These are phyloP conservation scores for Temnothorax curvispinosus DNA, from an alignment of 1,140 invertebrate species.

Conservation along the genomic window DNA sequence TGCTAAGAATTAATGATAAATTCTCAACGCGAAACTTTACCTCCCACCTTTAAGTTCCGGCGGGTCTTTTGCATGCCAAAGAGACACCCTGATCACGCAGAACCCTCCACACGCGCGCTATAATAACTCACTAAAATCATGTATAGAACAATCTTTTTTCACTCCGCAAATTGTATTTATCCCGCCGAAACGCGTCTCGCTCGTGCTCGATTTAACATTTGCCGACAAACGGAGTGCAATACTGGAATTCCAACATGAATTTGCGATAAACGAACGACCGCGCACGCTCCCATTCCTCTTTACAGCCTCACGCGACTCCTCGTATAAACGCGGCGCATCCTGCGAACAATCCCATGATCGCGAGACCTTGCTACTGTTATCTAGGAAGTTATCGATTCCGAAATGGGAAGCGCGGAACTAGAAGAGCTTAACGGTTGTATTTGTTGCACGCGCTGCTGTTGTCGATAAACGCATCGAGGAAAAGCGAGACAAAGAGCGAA, in stretches of 20 bases:
- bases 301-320: conserved; percentile 28
- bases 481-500: conserved; percentile 13
- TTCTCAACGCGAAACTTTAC: conserved; percentile 34
- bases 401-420: conserved; percentile 17
- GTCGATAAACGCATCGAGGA: conserved; percentile 12
- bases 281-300: conserved; percentile 6
- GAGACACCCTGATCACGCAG: conserved; percentile 39
- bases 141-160: neutral
- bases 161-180: neutral
- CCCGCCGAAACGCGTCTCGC: neutral
- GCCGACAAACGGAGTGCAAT: neutral
- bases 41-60: conserved; percentile 31
- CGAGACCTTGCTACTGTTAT: conserved; percentile 19
- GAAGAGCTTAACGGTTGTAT: conserved; percentile 46
- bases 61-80: conserved; percentile 53
- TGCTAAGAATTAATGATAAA: conserved; percentile 56
- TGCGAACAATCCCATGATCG: conserved; percentile 25
- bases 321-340: conserved; percentile 14
- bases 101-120: conserved; percentile 16
- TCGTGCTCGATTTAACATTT: neutral
- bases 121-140: conserved; percentile 15
- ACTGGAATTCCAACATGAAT: neutral
- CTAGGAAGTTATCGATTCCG: conserved; percentile 48
- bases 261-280: conserved; percentile 31
- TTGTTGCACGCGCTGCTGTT: conserved; percentile 1